Conservation (phyloP, 2,888 invertebrate species). For the Drosophila nigritarsus region DNA sequence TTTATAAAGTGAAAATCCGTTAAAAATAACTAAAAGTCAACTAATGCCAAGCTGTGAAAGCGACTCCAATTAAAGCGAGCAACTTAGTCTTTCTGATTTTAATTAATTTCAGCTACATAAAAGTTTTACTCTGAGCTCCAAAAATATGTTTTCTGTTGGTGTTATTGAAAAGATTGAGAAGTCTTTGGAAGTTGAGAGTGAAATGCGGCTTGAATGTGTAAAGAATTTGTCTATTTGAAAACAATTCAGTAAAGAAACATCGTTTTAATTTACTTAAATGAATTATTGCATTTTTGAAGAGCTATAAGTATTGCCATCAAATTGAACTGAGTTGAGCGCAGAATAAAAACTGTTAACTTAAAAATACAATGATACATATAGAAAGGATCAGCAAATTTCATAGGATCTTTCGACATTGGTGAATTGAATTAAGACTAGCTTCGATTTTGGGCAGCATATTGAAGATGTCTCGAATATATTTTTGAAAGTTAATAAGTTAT, state of each 20-base stretch:
- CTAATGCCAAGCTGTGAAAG: conserved; percentile 40
- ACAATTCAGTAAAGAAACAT: not conserved
- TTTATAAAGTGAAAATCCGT: conserved; percentile 2
- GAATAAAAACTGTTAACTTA: not conserved
- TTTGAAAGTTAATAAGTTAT: not conserved
- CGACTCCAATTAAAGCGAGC: not conserved
- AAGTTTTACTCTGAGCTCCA: not conserved
- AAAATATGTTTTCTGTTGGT: not conserved
- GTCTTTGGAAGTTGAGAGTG: not conserved
- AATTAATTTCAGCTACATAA: not conserved
- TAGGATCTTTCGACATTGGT: not conserved
- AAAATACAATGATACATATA: not conserved
- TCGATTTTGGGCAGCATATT: not conserved
- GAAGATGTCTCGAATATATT: not conserved
- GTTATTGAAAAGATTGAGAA: not conserved
- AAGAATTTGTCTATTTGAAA: not conserved
- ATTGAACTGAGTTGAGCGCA: not conserved
- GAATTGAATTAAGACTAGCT: not conserved
- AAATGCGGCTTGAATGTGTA: not conserved
- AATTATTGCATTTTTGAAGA: not conserved
- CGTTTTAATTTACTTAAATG: too few relatives aligned
- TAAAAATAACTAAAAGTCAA: not conserved
- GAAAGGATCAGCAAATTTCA: not conserved
- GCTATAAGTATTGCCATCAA: not conserved
- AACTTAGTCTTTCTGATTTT: not conserved